These are phyloP conservation scores for Calliopum simillimum DNA, from an alignment of 2,888 invertebrate genomes.

Conservation along the genomic window DNA sequence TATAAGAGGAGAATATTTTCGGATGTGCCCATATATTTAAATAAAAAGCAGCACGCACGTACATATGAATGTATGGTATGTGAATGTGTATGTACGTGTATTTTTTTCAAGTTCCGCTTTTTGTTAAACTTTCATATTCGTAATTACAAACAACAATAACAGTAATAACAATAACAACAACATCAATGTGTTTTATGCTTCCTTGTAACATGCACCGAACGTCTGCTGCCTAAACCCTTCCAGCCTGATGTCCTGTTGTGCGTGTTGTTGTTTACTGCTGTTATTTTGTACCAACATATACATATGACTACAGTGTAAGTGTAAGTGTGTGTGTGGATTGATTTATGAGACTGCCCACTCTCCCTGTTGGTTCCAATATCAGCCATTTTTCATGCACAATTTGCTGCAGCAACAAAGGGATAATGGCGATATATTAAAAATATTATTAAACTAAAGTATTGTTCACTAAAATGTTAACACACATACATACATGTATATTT, in stretches of 20 bases:
- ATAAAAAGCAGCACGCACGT: background rate
- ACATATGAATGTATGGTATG: no score
- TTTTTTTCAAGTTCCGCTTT: slow-evolving; percentile 20
- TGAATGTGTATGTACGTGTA: slow-evolving; percentile 4
- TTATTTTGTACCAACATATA: background rate
- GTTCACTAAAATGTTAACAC: background rate
- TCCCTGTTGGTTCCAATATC: slow-evolving; percentile 9
- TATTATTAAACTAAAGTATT: background rate
- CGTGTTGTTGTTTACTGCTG: background rate
- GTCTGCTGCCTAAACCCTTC: no score
- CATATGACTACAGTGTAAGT: background rate
- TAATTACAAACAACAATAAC: slow-evolving; percentile 33
- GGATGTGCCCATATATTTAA: no score
- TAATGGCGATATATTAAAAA: slow-evolving; percentile 22
- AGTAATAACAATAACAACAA: slow-evolving; percentile 8
- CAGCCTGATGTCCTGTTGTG: slow-evolving; percentile 10
- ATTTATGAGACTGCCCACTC: slow-evolving; percentile 18
- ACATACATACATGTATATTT: background rate
- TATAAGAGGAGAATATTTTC: no score
- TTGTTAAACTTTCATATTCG: slow-evolving; percentile 36
- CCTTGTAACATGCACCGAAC: background rate
- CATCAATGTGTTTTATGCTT: slow-evolving; percentile 17
- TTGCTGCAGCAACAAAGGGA: background rate
- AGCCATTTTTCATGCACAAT: slow-evolving; percentile 33
- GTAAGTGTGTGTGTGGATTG: background rate